A percentile compares a stretch with the other conserved stretches of the same genome.
Evolutionary conservation across 2,888 invertebrate species (phyloP).

Genomic region (Julus scanicus): DNA sequence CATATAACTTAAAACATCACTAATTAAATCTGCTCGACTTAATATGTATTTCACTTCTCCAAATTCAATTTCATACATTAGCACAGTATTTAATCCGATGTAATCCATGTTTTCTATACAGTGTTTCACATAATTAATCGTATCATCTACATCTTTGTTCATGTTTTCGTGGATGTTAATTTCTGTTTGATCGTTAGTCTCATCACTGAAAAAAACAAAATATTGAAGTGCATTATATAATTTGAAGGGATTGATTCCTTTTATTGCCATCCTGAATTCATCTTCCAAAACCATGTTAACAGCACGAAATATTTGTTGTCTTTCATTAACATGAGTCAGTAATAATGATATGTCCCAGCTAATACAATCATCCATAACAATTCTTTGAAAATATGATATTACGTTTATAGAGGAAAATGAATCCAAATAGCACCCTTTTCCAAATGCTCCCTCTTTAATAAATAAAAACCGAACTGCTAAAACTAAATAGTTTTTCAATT

Average conservation of each 20-base stretch:
- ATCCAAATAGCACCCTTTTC: too few species aligned
- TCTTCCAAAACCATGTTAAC: not conserved
- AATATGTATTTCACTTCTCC: too few species aligned
- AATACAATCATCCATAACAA: too few species aligned
- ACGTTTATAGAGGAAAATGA: not conserved
- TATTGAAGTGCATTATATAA: not conserved
- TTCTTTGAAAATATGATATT: not conserved
- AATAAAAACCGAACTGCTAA: not conserved
- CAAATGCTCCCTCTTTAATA: too few species aligned
- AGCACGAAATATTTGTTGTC: too few species aligned
- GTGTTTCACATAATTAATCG: not conserved
- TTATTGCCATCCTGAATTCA: too few species aligned
- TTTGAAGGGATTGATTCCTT: not conserved
- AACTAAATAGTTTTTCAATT: conserved; percentile 10
- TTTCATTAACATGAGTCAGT: too few species aligned
- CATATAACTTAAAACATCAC: too few species aligned
- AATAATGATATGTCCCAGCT: not conserved
- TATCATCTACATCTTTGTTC: not conserved
- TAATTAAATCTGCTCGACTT: too few species aligned
- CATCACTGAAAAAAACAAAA: too few species aligned
- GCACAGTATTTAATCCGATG: not conserved
- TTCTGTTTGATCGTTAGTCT: not conserved
- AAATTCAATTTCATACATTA: not conserved
- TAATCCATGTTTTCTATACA: not conserved
- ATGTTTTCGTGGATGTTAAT: not conserved